These are phyloP conservation scores for Tetragnatha versicolor DNA, from an alignment of 1,140 invertebrate species.

Conservation along the genomic window DNA sequence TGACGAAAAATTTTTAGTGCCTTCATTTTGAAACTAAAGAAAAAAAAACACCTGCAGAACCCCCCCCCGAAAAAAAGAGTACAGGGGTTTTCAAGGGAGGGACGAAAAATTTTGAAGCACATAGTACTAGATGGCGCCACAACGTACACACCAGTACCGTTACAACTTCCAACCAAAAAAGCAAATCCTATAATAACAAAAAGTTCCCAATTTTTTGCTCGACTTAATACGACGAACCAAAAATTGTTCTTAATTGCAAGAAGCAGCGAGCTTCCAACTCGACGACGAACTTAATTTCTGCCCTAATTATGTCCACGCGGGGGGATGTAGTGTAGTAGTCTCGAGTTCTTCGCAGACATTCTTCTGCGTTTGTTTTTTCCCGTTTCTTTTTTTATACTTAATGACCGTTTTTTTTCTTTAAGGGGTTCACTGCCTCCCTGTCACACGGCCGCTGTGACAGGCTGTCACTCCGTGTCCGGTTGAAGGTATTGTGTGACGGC, in stretches of 20 bases:
- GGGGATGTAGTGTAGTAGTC: neutral
- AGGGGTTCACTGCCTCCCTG: neutral
- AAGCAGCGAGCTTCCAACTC: constrained; percentile 32
- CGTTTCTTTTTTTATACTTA: neutral
- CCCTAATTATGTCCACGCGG: constrained; percentile 16
- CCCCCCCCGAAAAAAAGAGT: no score
- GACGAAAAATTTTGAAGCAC: neutral
- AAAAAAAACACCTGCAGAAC: no score
- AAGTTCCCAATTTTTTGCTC: constrained; percentile 22
- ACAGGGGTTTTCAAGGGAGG: no score
- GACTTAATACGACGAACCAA: constrained; percentile 7
- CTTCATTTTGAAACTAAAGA: no score
- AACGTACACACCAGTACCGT: neutral
- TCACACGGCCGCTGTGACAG: neutral
- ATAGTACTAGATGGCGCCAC: constrained; percentile 44
- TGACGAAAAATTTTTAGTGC: no score
- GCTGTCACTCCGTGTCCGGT: no score
- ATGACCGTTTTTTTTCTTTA: neutral
- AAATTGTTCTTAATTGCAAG: constrained; percentile 44
- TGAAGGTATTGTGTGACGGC: no score
- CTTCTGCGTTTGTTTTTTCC: neutral
- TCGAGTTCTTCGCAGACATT: neutral
- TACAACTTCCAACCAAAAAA: constrained; percentile 13
- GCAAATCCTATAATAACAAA: no score
- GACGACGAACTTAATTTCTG: constrained; percentile 50